Evolutionary conservation across 2,888 invertebrate species (phyloP).

Genomic region (Sphecodes monilicornis): DNA sequence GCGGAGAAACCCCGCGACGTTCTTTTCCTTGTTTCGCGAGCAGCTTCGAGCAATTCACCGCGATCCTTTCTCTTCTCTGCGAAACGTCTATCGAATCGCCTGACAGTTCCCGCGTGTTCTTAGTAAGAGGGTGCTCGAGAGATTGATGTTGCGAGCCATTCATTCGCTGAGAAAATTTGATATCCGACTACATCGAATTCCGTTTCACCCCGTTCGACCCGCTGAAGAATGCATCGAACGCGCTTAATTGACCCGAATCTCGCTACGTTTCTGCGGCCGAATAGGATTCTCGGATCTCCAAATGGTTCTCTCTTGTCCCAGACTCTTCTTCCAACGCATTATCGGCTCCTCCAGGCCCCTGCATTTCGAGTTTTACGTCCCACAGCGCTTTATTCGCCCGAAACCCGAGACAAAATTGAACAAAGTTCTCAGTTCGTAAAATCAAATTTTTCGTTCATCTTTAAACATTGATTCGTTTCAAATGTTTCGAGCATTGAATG

Average conservation of each 20-base stretch:
- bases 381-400: no score
- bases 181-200: neutral
- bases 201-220: neutral
- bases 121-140: neutral
- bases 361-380: neutral
- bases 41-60: no score
- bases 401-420: no score
- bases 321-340: neutral
- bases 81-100: neutral
- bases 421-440: no score
- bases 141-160: conserved; percentile 9
- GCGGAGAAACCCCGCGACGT: neutral
- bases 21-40: neutral
- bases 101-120: neutral
- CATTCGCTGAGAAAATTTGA: neutral
- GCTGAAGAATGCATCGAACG: neutral
- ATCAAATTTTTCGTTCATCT: no score
- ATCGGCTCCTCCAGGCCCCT: neutral
- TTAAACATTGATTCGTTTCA: no score
- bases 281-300: conserved; percentile 1
- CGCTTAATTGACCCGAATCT: conserved; percentile 28
- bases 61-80: neutral
- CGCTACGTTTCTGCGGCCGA: neutral
- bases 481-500: no score
- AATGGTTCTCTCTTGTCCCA: conserved; percentile 17